Evolutionary conservation across 1,140 invertebrate genomes (phyloP), one percentile per base, ranked within the genome.

Genomic region (Caerostris extrusa): DNA sequence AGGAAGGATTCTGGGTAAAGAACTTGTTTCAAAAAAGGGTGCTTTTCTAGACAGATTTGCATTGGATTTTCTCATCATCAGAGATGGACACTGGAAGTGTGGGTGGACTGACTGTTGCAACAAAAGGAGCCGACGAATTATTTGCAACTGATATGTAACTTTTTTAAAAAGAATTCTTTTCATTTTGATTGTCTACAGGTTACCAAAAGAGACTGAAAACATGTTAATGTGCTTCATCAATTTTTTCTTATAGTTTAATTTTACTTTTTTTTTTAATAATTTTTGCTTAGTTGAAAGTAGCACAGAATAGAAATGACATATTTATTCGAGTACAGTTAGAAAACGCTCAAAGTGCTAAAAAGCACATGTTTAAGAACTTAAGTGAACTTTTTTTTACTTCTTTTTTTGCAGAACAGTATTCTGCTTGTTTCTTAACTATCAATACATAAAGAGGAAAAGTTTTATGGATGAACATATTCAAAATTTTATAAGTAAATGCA

Each of bases 271-370:
- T 5, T 77, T 77, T 10, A 10, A 34, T 77, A 77, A 77, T 50
- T 12, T 77, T 77, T 77, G 71, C 71, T 77, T 77, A 77, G 71
- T 77, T 77, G 71, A 77, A 77, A 5, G 8, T 77, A 77, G 71
- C 53, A 50, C 34, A 77, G 34, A 50, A 8, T 77, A 77, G 71
- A 77, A 14, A 34, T 77, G 10, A 50, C 71, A 77, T 77, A 77
- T 77, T 77, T 77, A 77, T 50, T 77, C 71, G 53, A 50, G 71
- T 77, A 77, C 34, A 12, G 71, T 0, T 77, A 77, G 71, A 53
- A 77, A 5, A 64, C 53, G 71, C 71, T 77, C 50, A 77, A 77
- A 77, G 34, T 77, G 71, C 71, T 77, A 77, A 53, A 77, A 53
- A 10, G 71, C 71, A 50, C 53, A 34, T 77, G 61, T 77, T 77